These are phyloP conservation scores for Mormyrus iriodes DNA, from an alignment of 2,113 vertebrate genomes.

Conservation along the genomic window DNA sequence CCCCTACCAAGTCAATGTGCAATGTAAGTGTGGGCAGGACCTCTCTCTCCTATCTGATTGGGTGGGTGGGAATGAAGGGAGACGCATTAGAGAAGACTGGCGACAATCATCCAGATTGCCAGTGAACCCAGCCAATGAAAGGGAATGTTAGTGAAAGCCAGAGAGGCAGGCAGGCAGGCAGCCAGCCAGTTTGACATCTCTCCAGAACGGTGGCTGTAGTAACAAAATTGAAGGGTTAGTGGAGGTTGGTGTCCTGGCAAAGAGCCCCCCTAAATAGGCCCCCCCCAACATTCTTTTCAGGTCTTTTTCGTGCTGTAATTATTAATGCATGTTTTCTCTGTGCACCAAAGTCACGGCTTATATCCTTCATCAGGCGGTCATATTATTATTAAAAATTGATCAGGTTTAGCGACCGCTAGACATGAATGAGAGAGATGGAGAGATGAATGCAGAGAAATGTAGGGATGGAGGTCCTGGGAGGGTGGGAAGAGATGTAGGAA, in stretches of 20 bases:
- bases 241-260: background rate
- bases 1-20: conserved; percentile 79
- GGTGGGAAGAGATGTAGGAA: background rate
- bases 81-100: background rate
- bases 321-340: background rate
- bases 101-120: background rate
- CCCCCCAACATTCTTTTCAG: background rate
- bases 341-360: background rate
- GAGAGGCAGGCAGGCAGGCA: background rate
- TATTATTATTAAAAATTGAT: conserved; percentile 18
- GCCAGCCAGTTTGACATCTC: background rate
- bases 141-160: background rate
- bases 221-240: background rate
- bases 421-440: background rate
- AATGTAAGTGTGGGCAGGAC: conserved; percentile 69
- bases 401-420: background rate
- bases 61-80: background rate
- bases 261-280: background rate
- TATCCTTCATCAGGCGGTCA: background rate
- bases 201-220: background rate
- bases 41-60: background rate
- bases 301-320: background rate
- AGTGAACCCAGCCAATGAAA: background rate
- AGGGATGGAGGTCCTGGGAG: background rate
- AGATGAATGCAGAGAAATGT: background rate